phyloP scores from a whole-genome alignment of 2,888 invertebrate species.

The Helleia helle region DNA sequence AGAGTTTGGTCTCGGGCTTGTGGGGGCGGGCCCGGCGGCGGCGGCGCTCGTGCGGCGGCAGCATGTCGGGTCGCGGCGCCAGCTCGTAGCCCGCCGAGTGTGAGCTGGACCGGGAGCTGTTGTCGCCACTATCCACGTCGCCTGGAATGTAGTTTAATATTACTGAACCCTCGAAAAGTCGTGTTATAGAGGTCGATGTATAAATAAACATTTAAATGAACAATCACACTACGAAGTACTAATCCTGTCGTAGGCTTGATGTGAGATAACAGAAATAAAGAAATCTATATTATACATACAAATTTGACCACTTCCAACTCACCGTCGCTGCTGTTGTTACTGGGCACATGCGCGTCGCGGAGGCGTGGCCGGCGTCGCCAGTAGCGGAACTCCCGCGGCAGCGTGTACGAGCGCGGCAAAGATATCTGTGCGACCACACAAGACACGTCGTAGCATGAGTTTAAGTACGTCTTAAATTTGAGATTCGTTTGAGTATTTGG shows the following conservation, averaged over 20 bases:
- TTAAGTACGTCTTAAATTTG: no score
- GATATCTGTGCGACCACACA: conserved; percentile 75
- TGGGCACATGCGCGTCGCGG: conserved; percentile 81
- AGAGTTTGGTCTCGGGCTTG: conserved; percentile 76
- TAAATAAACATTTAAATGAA: no score
- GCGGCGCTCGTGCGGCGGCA: conserved; percentile 18
- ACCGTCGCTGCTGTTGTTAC: conserved; percentile 92
- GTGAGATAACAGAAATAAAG: no score
- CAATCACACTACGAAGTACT: no score
- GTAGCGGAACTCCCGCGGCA: conserved; percentile 90
- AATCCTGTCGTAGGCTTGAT: no score
- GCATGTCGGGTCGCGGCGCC: conserved; percentile 18
- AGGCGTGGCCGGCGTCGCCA: conserved; percentile 78
- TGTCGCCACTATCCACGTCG: conserved; percentile 88
- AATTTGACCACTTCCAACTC: no score
- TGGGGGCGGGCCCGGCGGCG: conserved; percentile 25
- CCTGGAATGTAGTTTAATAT: no score
- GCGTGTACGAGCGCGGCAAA: conserved; percentile 86
- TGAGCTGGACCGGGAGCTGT: conserved; percentile 37
- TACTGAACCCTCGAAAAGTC: no score
- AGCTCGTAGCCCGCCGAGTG: conserved; percentile 12
- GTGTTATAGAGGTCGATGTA: no score
- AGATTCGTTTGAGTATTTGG: no score
- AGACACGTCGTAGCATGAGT: no score
- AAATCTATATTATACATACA: no score